Conservation (phyloP, 2,797 vertebrate genomes). For the Psittacula echo region DNA sequence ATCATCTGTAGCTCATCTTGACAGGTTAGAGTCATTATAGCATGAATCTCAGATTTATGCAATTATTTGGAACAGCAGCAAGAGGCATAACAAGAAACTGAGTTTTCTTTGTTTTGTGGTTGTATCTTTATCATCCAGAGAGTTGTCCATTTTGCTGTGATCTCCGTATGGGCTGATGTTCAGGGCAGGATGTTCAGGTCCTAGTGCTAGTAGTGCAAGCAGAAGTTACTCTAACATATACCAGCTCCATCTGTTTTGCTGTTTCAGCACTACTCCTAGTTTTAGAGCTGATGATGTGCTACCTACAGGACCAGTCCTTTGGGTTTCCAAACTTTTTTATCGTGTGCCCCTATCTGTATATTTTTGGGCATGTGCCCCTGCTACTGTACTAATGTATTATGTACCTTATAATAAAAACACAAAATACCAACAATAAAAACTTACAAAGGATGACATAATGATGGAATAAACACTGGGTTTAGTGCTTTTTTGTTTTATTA, state of each 20-base stretch:
- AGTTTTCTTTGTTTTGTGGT: neutral
- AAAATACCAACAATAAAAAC: neutral
- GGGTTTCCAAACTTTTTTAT: neutral
- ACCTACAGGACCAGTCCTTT: neutral
- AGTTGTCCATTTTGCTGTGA: neutral
- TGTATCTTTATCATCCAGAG: neutral
- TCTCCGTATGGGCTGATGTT: neutral
- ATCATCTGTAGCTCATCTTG: neutral
- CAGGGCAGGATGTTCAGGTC: neutral
- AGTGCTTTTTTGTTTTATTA: neutral
- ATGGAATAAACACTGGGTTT: neutral
- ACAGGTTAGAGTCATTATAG: neutral
- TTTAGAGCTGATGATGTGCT: neutral
- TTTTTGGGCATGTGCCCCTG: neutral
- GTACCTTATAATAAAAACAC: neutral
- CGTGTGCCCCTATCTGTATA: neutral
- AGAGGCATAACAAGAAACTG: neutral
- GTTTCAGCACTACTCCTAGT: neutral
- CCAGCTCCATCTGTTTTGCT: neutral
- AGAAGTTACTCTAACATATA: neutral
- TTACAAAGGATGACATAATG: neutral
- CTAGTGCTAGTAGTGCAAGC: neutral
- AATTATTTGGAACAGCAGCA: slow-evolving; percentile 19
- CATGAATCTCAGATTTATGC: neutral
- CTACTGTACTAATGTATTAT: neutral